phyloP scores from a whole-genome alignment of 1,140 invertebrate species.

The Hycleus cichorii region DNA sequence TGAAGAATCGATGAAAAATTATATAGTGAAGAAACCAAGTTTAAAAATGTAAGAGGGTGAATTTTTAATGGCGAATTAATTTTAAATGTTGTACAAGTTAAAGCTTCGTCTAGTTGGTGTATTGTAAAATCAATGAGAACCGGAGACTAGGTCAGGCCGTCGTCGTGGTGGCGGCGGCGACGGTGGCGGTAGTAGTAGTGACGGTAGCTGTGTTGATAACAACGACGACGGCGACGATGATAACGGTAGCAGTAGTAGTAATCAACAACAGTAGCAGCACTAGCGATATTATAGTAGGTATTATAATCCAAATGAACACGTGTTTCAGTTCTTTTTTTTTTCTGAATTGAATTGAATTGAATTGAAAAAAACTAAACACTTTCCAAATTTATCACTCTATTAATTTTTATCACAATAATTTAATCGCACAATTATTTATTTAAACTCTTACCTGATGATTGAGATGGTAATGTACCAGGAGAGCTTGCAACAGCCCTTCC shows the following conservation, averaged over 20 bases:
- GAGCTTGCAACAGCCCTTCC: conserved; percentile 37
- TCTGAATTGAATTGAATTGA: too few species aligned
- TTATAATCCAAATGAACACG: too few species aligned
- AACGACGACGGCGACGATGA: background rate
- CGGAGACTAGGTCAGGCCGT: conserved; percentile 30
- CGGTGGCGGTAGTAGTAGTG: background rate
- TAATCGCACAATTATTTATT: background rate
- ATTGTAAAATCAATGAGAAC: conserved; percentile 30
- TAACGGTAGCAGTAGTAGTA: background rate
- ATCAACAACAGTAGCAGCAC: background rate
- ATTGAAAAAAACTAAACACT: too few species aligned
- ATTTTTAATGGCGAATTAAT: conserved; percentile 6
- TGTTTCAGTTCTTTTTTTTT: too few species aligned
- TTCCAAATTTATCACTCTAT: too few species aligned
- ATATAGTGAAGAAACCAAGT: too few species aligned
- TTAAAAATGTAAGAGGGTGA: too few species aligned
- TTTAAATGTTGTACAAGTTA: conserved; percentile 8
- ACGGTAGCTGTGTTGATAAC: background rate
- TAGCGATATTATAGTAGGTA: background rate
- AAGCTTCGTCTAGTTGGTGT: conserved; percentile 18
- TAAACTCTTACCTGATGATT: conserved; percentile 20
- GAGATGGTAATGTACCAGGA: conserved; percentile 31
- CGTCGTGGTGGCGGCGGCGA: conserved; percentile 8
- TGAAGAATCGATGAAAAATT: too few species aligned
- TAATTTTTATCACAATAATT: too few species aligned